phyloP scores from a whole-genome alignment of 2,888 invertebrate species.

The Parnassius orleans region DNA sequence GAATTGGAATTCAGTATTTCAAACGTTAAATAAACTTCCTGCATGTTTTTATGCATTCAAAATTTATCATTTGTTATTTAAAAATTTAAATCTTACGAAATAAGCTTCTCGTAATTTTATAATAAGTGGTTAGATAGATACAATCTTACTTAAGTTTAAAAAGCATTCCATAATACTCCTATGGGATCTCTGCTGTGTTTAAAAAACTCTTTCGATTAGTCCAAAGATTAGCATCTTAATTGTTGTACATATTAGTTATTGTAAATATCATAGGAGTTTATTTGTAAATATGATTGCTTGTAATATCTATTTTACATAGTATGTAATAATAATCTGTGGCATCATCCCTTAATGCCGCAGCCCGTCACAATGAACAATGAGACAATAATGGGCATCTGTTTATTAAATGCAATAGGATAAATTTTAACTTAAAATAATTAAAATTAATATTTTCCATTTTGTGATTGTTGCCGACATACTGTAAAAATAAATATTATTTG shows the following conservation, averaged over 20 bases:
- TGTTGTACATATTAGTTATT: conserved; percentile 43
- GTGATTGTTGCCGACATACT: conserved; percentile 14
- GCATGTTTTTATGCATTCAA: conserved; percentile 5
- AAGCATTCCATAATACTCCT: conserved; percentile 77
- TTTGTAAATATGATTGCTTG: conserved; percentile 67
- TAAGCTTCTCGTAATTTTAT: conserved; percentile 61
- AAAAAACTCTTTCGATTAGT: conserved; percentile 71
- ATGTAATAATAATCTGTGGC: conserved; percentile 15
- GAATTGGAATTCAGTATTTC: conserved; percentile 21
- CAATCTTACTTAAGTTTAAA: conserved; percentile 72
- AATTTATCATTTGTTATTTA: conserved; percentile 20
- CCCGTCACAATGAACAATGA: conserved; percentile 46
- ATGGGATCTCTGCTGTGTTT: conserved; percentile 79
- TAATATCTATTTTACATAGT: conserved; percentile 29
- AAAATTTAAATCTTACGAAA: conserved; percentile 21
- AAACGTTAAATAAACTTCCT: background rate
- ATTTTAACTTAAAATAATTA: conserved; percentile 28
- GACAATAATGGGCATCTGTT: conserved; percentile 73
- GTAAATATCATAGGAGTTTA: conserved; percentile 50
- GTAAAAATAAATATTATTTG: conserved; percentile 24
- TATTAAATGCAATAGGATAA: conserved; percentile 50
- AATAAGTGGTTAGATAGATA: conserved; percentile 67
- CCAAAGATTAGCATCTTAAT: conserved; percentile 58
- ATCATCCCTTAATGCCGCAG: conserved; percentile 21
- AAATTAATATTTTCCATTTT: conserved; percentile 11